Percentiles rank a stretch among this genome's conserved stretches.
These are phyloP conservation scores for Chanos chanos DNA, from an alignment of 2,797 vertebrate species.

Conservation along the genomic window DNA sequence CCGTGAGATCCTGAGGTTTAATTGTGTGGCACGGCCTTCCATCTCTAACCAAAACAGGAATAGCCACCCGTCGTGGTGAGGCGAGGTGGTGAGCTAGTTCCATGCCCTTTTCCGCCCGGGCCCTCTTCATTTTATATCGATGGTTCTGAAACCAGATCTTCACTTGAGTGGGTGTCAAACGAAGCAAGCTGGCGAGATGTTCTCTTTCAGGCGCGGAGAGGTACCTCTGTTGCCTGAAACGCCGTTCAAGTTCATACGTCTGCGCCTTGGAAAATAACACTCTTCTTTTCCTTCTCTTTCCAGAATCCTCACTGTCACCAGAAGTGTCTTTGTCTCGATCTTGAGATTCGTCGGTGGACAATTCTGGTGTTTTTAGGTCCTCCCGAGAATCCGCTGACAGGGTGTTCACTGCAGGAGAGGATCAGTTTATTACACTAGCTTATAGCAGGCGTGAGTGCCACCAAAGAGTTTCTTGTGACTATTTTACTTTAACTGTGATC, in stretches of 20 bases:
- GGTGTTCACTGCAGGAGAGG: too few relatives aligned
- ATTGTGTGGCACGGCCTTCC: slow-evolving; percentile 80
- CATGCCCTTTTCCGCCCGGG: slow-evolving; percentile 80
- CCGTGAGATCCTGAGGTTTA: slow-evolving; percentile 80
- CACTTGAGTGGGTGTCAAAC: slow-evolving; percentile 78
- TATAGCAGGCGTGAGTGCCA: too few relatives aligned
- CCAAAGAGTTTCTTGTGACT: too few relatives aligned
- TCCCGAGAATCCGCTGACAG: slow-evolving; percentile 61
- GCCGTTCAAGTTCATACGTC: slow-evolving; percentile 78
- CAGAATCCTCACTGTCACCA: slow-evolving; percentile 64
- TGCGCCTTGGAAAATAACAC: slow-evolving; percentile 82
- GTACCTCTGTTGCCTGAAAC: slow-evolving; percentile 79
- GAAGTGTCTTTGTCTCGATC: slow-evolving; percentile 75
- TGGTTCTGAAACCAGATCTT: slow-evolving; percentile 85
- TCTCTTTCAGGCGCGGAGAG: slow-evolving; percentile 80
- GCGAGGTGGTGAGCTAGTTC: slow-evolving; percentile 78
- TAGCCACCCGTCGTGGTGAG: slow-evolving; percentile 77
- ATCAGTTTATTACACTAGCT: too few relatives aligned
- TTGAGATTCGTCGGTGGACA: slow-evolving; percentile 76
- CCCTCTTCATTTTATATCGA: slow-evolving; percentile 77
- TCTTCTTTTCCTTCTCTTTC: slow-evolving; percentile 78
- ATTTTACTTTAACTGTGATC: too few relatives aligned
- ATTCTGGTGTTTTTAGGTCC: slow-evolving; percentile 74
- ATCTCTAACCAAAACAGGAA: slow-evolving; percentile 83
- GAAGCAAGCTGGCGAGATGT: slow-evolving; percentile 76